Percentiles rank a stretch among this genome's conserved stretches.
Conservation (phyloP, 2,888 invertebrate genomes). For the Cybosia mesomella region DNA sequence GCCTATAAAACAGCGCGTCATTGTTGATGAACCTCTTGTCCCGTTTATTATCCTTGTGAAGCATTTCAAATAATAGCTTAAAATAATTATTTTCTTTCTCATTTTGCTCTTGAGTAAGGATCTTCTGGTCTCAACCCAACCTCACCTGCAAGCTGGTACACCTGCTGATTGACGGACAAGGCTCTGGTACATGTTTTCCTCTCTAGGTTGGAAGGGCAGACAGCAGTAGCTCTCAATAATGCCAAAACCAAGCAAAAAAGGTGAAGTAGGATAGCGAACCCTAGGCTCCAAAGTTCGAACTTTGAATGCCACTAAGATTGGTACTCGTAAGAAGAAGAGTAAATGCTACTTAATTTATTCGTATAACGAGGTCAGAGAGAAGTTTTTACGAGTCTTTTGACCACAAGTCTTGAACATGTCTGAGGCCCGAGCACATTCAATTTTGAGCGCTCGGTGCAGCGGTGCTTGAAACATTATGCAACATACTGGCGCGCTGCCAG, state of each 20-base stretch:
- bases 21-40: no score
- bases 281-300: not conserved
- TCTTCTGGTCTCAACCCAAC: no score
- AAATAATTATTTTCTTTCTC: not conserved
- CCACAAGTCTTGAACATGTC: not conserved
- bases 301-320: not conserved
- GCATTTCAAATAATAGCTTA: not conserved
- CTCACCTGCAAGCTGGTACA: no score
- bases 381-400: constrained; percentile 10
- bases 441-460: constrained; percentile 21
- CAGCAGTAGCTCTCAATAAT: not conserved
- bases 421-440: not conserved
- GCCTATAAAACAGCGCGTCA: no score
- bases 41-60: no score
- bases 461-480: constrained; percentile 46
- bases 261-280: not conserved
- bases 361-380: not conserved
- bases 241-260: not conserved
- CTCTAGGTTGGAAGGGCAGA: not conserved
- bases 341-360: not conserved
- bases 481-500: constrained; percentile 66
- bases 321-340: not conserved
- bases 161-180: no score
- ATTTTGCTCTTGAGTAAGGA: no score
- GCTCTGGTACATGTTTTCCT: no score